Evolutionary conservation across 2,797 vertebrate genomes (phyloP).

Genomic region (Strix occidentalis): DNA sequence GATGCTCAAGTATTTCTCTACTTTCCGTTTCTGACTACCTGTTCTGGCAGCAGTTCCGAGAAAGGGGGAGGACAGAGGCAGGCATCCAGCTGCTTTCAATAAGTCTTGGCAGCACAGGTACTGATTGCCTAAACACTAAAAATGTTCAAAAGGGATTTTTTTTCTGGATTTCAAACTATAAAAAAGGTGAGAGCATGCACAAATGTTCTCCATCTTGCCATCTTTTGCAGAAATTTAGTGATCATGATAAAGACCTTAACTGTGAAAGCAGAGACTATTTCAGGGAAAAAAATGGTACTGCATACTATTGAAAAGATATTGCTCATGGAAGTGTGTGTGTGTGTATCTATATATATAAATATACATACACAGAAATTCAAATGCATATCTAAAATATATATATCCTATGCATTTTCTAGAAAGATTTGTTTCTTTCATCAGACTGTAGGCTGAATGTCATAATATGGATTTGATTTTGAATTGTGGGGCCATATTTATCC

Average conservation of each 20-base stretch:
- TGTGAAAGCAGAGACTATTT: conserved; percentile 30
- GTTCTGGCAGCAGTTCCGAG: conserved; percentile 76
- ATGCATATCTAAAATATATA: background rate
- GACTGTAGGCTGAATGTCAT: background rate
- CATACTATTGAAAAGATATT: background rate
- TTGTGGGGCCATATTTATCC: background rate
- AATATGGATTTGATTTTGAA: conserved; percentile 4
- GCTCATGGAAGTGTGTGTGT: background rate
- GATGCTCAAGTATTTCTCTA: conserved; percentile 74
- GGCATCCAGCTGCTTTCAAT: conserved; percentile 78
- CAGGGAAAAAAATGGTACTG: background rate
- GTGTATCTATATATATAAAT: background rate
- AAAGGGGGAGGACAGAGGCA: conserved; percentile 62
- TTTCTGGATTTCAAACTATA: conserved; percentile 37
- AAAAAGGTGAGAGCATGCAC: conserved; percentile 42
- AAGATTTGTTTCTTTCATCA: background rate
- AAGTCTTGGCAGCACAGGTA: conserved; percentile 69
- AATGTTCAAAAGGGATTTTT: conserved; percentile 35
- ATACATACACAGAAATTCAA: background rate
- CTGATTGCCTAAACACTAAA: conserved; percentile 55
- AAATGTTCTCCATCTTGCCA: background rate
- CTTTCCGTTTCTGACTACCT: conserved; percentile 86
- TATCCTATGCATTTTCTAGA: background rate
- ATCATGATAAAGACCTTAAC: background rate
- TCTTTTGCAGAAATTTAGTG: background rate